Conservation (phyloP, 2,113 vertebrate species). For the Pachycephala philippinensis region DNA sequence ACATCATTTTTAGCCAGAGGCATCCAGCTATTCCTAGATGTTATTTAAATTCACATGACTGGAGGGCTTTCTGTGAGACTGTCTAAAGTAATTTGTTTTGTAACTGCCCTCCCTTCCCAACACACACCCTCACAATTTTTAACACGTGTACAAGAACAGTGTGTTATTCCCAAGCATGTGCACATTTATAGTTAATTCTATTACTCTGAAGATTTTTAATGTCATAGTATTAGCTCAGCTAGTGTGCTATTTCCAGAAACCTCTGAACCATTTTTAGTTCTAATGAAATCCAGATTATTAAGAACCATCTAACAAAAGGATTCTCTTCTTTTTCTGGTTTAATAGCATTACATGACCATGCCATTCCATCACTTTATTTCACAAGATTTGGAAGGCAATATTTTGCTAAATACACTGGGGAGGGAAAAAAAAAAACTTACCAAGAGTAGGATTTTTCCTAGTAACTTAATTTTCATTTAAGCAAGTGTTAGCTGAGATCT, state of each 20-base stretch:
- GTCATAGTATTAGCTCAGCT: not conserved
- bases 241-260: not conserved
- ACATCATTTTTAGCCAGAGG: not conserved
- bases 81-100: slow-evolving; percentile 14
- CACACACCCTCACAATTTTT: not conserved
- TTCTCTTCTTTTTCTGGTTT: not conserved
- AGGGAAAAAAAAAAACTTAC: not conserved
- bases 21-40: not conserved
- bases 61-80: slow-evolving; percentile 6
- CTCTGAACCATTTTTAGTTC: not conserved
- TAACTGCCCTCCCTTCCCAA: not conserved
- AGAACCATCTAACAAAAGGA: not conserved
- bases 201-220: not conserved
- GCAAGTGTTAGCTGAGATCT: not conserved
- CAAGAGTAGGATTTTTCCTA: not conserved
- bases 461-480: not conserved
- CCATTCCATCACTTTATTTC: not conserved
- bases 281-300: not conserved
- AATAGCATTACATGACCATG: not conserved
- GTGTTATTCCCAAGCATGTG: not conserved
- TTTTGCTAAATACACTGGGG: not conserved
- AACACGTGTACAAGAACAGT: not conserved
- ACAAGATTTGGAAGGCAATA: not conserved
- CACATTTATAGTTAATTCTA: not conserved
- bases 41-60: slow-evolving; percentile 13